Base-by-base conservation (phyloP, 1,140 invertebrate species). In the Drosophila prosaltans region DNA sequence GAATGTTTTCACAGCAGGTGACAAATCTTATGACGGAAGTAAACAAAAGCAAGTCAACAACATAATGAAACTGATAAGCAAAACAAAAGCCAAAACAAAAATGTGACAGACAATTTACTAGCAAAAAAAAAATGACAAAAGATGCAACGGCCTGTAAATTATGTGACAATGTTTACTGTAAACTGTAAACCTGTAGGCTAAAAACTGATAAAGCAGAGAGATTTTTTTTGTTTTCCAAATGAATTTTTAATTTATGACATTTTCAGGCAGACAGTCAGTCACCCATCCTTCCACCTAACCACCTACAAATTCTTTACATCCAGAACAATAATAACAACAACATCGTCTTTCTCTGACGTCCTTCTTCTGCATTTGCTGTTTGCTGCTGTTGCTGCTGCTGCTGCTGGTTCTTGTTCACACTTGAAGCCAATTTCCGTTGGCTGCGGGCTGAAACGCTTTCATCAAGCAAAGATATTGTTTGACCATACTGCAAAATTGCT, bases 401-500 rank as follows among this genome's bases (percentile, higher is more conserved):
- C 16, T 16, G 16, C 7, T 16, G 32, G 45, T 48, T 24, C 16
- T 28, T 40, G 7, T 67, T 74, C 73, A 65, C 69, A 68, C 72
- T 74, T 74, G 36, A 40, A 39, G 40, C 63, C 43, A 36, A 76
- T 60, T 76, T 76, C 65, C 73, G 73, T 76, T 66, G 4, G 36
- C 60, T 74, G 36, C 59, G 32, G 73, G 73, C 45, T 8, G 24
- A 51, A 51, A 51, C 54, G 43, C 60, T 69, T 55, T 76, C 60
- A 36, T 76, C 60, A 65, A 45, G 36, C 16, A 39, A 69, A 75
- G 65, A 69, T 75, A 75, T 73, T 74, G 69, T 70, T 61, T 55
- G 74, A 40, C 63, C 45, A 68, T 70, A 60, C 63, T 81, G 60
- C 45, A 75, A 80, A 61, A 80, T 80, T 76, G 28, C 65, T 59